Evolutionary conservation across 2,888 invertebrate species (phyloP).

Genomic region (Pinctada fucata): DNA sequence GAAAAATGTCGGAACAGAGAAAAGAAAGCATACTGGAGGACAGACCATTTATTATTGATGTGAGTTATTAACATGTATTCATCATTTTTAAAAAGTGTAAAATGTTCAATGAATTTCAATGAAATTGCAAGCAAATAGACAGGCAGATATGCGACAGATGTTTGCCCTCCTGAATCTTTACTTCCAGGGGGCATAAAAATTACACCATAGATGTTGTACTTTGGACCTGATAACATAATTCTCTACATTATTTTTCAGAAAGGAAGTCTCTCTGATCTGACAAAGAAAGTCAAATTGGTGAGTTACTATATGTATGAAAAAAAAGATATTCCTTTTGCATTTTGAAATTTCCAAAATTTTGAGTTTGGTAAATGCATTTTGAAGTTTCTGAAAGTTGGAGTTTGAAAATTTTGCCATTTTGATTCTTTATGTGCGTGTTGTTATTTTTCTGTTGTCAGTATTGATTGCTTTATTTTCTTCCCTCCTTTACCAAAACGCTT

Average conservation of each 20-base stretch:
- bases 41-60: conserved; percentile 63
- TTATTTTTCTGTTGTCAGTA: conserved; percentile 23
- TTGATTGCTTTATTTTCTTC: no score
- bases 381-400: no score
- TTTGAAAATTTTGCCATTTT: neutral
- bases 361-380: no score
- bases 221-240: no score
- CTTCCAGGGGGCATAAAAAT: neutral
- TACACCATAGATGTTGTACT: neutral
- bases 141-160: neutral
- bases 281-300: conserved; percentile 67
- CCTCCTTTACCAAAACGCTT: no score
- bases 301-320: conserved; percentile 33
- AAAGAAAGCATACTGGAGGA: conserved; percentile 69
- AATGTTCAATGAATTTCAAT: neutral
- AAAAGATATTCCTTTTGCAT: neutral
- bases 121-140: neutral
- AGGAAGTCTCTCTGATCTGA: conserved; percentile 56
- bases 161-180: neutral
- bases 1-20: conserved; percentile 56
- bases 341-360: neutral
- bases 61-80: conserved; percentile 49
- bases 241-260: conserved; percentile 53
- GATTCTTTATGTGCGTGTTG: neutral
- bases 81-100: neutral